phyloP scores from a whole-genome alignment of 2,797 vertebrate genomes.

The Mus caroli region DNA sequence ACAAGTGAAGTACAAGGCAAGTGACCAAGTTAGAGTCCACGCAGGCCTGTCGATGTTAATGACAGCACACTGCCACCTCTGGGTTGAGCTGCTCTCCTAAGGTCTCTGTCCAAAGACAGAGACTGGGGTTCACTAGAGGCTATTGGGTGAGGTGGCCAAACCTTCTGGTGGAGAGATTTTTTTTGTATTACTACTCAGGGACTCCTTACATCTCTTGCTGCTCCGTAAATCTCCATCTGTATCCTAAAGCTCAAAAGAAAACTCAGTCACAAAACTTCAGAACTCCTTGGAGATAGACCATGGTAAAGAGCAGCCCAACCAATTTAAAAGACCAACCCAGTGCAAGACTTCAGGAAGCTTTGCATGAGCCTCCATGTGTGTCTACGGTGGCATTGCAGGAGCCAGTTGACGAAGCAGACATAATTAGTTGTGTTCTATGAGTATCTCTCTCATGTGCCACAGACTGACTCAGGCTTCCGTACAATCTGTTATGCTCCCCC shows the following conservation, averaged over 20 bases:
- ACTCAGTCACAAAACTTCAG: background rate
- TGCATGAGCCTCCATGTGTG: background rate
- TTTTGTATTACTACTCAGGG: background rate
- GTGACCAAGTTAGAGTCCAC: background rate
- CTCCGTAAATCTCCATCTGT: background rate
- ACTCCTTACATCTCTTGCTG: background rate
- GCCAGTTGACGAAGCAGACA: too few species aligned
- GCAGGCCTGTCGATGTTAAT: background rate
- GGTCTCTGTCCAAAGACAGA: background rate
- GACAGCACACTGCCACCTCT: background rate
- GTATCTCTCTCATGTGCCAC: background rate
- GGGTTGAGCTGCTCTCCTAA: background rate
- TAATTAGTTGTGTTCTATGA: background rate
- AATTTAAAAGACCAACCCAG: background rate
- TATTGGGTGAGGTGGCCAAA: fast-evolving
- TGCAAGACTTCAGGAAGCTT: background rate
- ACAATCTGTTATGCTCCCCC: background rate
- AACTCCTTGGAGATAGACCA: background rate
- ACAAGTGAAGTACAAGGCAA: background rate
- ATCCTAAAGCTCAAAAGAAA: slow-evolving; percentile 17
- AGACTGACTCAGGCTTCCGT: background rate
- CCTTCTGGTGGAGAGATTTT: background rate
- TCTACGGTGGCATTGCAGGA: background rate
- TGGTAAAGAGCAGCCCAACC: background rate
- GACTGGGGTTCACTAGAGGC: background rate